Conservation (phyloP, 2,113 vertebrate genomes). For the Spea multiplicata region DNA sequence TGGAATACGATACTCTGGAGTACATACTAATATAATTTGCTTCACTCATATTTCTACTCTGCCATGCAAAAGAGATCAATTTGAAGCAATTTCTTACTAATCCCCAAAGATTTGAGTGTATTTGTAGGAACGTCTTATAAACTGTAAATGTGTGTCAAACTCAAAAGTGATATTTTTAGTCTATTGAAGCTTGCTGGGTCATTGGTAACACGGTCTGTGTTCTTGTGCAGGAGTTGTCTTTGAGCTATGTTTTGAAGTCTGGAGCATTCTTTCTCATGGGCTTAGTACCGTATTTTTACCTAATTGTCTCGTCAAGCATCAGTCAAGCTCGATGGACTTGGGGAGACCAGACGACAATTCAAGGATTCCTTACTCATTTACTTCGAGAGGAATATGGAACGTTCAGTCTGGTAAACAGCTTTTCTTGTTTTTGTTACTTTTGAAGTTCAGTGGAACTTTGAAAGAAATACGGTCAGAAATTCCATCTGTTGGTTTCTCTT, state of each 20-base stretch:
- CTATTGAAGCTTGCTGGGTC: constrained; percentile 54
- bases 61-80: constrained; percentile 66
- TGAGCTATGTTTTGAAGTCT: constrained; percentile 65
- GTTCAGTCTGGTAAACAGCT: constrained; percentile 83
- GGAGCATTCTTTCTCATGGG: constrained; percentile 76
- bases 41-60: constrained; percentile 68
- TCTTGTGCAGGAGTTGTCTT: constrained; percentile 80
- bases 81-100: constrained; percentile 69
- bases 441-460: constrained; percentile 41
- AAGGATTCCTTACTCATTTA: constrained; percentile 88
- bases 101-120: constrained; percentile 53
- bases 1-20: constrained; percentile 59
- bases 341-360: constrained; percentile 93
- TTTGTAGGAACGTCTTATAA: constrained; percentile 65
- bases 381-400: constrained; percentile 96
- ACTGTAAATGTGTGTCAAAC: constrained; percentile 66
- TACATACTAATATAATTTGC: constrained; percentile 67
- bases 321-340: constrained; percentile 90
- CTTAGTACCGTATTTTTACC: constrained; percentile 87
- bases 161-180: constrained; percentile 62
- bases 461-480: constrained; percentile 43
- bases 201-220: constrained; percentile 50
- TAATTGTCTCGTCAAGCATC: constrained; percentile 85
- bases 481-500: constrained; percentile 13
- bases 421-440: constrained; percentile 22